phyloP scores from a whole-genome alignment of 2,113 vertebrate species.

The Nerophis lumbriciformis region DNA sequence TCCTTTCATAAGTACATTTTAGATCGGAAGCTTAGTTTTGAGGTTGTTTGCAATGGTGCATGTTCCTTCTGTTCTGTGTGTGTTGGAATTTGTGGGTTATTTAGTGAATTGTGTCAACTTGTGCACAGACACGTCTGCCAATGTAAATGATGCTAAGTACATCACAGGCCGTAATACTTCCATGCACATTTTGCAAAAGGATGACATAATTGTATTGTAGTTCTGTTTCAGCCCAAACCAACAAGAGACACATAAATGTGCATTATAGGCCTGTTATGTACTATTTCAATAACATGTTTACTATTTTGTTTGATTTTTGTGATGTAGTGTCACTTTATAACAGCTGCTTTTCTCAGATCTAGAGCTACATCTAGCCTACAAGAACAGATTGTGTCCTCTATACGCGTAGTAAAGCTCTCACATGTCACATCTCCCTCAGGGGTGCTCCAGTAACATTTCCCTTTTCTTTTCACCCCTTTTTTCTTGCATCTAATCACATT shows the following conservation, averaged over 20 bases:
- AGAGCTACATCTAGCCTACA: not conserved
- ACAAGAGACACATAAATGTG: constrained; percentile 11
- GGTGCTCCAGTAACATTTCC: constrained; percentile 53
- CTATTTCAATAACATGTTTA: constrained; percentile 31
- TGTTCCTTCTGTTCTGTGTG: constrained; percentile 32
- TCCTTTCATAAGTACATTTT: constrained; percentile 12
- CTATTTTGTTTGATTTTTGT: constrained; percentile 2
- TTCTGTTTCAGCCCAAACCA: constrained; percentile 8
- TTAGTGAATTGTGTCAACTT: constrained; percentile 22
- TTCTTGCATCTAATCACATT: constrained; percentile 59
- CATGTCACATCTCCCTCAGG: constrained; percentile 22
- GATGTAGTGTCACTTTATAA: too few relatives aligned
- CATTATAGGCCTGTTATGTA: constrained; percentile 52
- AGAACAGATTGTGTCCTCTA: constrained; percentile 4
- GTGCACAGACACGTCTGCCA: constrained; percentile 12
- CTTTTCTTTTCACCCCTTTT: constrained; percentile 55
- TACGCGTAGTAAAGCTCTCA: constrained; percentile 34
- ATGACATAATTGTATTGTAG: too few relatives aligned
- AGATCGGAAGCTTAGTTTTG: not conserved
- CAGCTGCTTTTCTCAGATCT: not conserved
- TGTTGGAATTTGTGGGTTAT: constrained; percentile 23
- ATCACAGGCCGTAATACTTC: constrained; percentile 46
- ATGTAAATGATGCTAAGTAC: constrained; percentile 31
- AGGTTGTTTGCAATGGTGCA: constrained; percentile 42
- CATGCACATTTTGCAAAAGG: not conserved